Percentiles rank a stretch among this genome's conserved stretches.
phyloP scores from a whole-genome alignment of 2,888 invertebrate species.

The Linnaemya vulpina region DNA sequence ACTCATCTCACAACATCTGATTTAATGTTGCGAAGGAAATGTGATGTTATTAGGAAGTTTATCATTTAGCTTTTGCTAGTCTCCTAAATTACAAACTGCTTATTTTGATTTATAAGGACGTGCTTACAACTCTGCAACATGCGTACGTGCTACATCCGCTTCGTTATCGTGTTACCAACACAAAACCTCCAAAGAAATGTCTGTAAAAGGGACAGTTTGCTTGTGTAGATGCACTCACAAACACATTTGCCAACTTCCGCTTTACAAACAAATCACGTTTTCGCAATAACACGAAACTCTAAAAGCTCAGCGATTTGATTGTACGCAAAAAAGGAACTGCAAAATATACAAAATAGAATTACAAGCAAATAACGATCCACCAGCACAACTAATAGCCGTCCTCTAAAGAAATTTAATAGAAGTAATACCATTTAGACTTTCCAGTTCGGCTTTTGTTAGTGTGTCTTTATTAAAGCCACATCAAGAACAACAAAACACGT shows the following conservation, averaged over 20 bases:
- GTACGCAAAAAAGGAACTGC: background rate
- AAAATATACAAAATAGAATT: background rate
- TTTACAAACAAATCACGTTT: slow-evolving; percentile 59
- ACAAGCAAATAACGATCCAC: background rate
- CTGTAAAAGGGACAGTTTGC: background rate
- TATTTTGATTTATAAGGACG: slow-evolving; percentile 13
- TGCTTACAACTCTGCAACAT: background rate
- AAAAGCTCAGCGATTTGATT: slow-evolving; percentile 49
- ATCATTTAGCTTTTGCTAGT: slow-evolving; percentile 40
- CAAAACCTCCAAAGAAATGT: slow-evolving; percentile 9
- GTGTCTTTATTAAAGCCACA: background rate
- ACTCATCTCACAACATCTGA: background rate
- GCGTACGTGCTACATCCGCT: slow-evolving; percentile 40
- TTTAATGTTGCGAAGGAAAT: background rate
- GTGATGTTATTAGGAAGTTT: background rate
- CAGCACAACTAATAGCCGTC: background rate
- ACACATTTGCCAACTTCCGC: slow-evolving; percentile 29
- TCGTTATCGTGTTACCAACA: slow-evolving; percentile 20
- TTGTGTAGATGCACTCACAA: background rate
- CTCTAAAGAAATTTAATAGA: slow-evolving; percentile 3
- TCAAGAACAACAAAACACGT: background rate
- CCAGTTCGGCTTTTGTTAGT: background rate
- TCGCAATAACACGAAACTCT: slow-evolving; percentile 56
- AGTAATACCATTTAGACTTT: slow-evolving; percentile 20
- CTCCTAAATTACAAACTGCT: slow-evolving; percentile 26